Conservation (phyloP, 2,888 invertebrate genomes). For the Psococerastis gibbosa region DNA sequence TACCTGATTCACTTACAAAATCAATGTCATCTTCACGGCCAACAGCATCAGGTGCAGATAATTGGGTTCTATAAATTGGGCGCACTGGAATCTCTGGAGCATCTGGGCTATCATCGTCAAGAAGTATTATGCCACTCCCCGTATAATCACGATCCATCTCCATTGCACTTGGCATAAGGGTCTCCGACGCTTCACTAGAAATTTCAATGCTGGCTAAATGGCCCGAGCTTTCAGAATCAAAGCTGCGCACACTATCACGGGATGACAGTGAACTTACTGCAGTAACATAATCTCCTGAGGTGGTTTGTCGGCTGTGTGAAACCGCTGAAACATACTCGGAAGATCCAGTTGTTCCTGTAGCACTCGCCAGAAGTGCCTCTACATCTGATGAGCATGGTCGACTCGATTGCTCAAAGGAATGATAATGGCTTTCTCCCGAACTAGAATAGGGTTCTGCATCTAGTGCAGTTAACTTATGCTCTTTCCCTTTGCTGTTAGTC, state of each 20-base stretch:
- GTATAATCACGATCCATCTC: conserved; percentile 58
- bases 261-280: conserved; percentile 77
- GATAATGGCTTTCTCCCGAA: conserved; percentile 76
- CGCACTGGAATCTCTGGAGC: conserved; percentile 5
- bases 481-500: conserved; percentile 23
- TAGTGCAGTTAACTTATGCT: conserved; percentile 40
- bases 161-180: conserved; percentile 74
- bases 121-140: conserved; percentile 19
- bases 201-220: conserved; percentile 70
- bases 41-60: conserved; percentile 27
- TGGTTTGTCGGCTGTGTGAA: conserved; percentile 52
- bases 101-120: conserved; percentile 7
- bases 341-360: conserved; percentile 34
- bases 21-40: conserved; percentile 31
- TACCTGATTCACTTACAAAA: conserved; percentile 15
- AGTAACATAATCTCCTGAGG: conserved; percentile 71
- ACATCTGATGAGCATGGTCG: conserved; percentile 74
- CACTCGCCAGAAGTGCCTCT: conserved; percentile 43
- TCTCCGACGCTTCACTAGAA: conserved; percentile 79
- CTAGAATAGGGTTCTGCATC: conserved; percentile 68
- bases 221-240: conserved; percentile 77
- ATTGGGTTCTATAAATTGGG: conserved; percentile 18
- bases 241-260: conserved; percentile 73
- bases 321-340: conserved; percentile 75
- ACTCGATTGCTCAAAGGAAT: conserved; percentile 66